These are phyloP conservation scores for Mesembrinibis cayennensis DNA, from an alignment of 2,113 vertebrate species.

Conservation along the genomic window DNA sequence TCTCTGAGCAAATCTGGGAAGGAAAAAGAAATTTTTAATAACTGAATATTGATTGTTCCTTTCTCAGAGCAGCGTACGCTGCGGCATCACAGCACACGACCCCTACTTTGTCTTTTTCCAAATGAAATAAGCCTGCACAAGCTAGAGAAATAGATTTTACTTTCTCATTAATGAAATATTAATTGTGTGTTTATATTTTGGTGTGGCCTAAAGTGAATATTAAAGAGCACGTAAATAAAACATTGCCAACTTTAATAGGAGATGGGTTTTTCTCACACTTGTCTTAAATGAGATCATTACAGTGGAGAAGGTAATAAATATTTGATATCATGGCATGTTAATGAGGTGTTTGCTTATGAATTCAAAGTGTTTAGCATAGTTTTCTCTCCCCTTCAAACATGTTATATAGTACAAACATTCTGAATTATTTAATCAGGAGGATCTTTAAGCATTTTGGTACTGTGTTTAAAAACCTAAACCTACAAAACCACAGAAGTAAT, in stretches of 20 bases:
- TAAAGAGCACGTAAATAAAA: constrained; percentile 40
- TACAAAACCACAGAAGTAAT: constrained; percentile 34
- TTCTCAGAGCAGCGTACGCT: neutral
- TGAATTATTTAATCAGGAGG: constrained; percentile 65
- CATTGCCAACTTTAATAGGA: neutral
- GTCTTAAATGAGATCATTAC: constrained; percentile 46
- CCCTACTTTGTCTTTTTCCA: neutral
- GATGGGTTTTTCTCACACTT: constrained; percentile 14
- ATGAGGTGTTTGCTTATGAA: constrained; percentile 57
- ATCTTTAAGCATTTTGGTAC: neutral
- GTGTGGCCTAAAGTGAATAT: constrained; percentile 46
- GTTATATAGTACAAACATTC: constrained; percentile 38
- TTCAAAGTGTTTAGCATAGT: constrained; percentile 52
- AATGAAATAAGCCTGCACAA: neutral
- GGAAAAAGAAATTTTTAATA: neutral
- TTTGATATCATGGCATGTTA: constrained; percentile 55
- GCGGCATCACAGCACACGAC: neutral
- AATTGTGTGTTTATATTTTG: constrained; percentile 16
- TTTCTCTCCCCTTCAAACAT: constrained; percentile 44
- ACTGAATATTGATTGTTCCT: neutral
- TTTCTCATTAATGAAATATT: constrained; percentile 44
- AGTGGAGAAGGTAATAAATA: constrained; percentile 51
- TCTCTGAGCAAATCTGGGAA: neutral
- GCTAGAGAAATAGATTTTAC: neutral
- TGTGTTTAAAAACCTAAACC: constrained; percentile 35